Evolutionary conservation across 2,888 invertebrate species (phyloP), one percentile per base, ranked within the genome.

Genomic region (Uropetala carovei): DNA sequence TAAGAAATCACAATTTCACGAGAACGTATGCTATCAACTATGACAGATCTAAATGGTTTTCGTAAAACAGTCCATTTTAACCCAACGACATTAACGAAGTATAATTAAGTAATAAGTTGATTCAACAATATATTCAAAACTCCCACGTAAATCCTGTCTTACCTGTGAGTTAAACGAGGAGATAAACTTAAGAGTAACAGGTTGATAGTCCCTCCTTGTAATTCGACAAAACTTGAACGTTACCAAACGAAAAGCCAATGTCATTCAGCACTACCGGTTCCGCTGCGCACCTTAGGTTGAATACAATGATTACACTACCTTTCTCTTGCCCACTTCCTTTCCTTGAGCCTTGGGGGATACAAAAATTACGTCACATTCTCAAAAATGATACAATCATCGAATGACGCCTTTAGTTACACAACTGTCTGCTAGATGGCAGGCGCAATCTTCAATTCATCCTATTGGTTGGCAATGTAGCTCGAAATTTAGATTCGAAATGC

Each of bases 71-170:
- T n/a, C 57, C 83, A 8, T 18, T n/a, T n/a, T 57, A 56, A 0
- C 11, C 3, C n/a, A 16, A n/a, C 7, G 18, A 27, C n/a, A 27
- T 43, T 27, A 18, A 56, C 18, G 56, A 57, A 43, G 83, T 57
- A n/a, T 83, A 18, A 83, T 57, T 57, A 57, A 83, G 57, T 57
- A n/a, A 83, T 1, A n/a, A n/a, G n/a, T 8, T 0, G 83, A 16
- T 57, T n/a, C 43, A n/a, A 56, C 16, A 56, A 18, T 18, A 83
- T 57, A 83, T 83, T 83, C 83, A 83, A 83, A 83, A 43, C 56
- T 83, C 83, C 83, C 83, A 83, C 83, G 83, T 57, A 43, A 83
- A 83, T 43, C 57, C 18, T 0, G 9, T 56, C 16, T 56, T 83
- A 57, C 83, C 83, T 83, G 57, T 56, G 57, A 57, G 3, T 56